Evolutionary conservation across 1,140 invertebrate genomes (phyloP).

Genomic region (Popillia japonica): DNA sequence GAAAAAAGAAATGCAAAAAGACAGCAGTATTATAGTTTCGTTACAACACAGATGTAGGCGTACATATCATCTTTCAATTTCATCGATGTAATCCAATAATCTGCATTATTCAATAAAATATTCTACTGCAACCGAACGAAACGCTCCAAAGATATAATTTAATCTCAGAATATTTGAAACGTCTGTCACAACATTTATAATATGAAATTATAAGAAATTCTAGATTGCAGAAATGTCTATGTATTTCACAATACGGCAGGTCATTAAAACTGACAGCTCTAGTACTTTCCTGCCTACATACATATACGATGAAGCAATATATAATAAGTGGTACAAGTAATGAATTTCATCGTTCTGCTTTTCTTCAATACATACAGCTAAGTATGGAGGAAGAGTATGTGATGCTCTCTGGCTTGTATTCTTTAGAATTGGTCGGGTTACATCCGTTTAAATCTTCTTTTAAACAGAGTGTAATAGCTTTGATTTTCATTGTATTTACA

Average conservation of each 20-base stretch:
- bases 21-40: no score
- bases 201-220: background rate
- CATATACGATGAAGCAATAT: background rate
- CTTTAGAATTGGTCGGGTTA: constrained; percentile 15
- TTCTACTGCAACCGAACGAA: background rate
- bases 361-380: background rate
- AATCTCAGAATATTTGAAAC: background rate
- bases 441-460: constrained; percentile 4
- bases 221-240: background rate
- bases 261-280: background rate
- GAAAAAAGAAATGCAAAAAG: no score
- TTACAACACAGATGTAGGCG: background rate
- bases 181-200: background rate
- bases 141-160: background rate
- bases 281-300: background rate
- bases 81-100: background rate
- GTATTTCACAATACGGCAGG: background rate
- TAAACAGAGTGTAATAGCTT: background rate
- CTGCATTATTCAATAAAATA: background rate
- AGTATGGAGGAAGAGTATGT: constrained; percentile 19
- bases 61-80: background rate
- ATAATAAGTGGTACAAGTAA: no score
- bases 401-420: constrained; percentile 15
- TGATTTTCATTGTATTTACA: background rate
- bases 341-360: no score